Percentiles rank a stretch among this genome's conserved stretches.
These are phyloP conservation scores for Polietes domitor DNA, from an alignment of 2,888 invertebrate genomes.

Conservation along the genomic window DNA sequence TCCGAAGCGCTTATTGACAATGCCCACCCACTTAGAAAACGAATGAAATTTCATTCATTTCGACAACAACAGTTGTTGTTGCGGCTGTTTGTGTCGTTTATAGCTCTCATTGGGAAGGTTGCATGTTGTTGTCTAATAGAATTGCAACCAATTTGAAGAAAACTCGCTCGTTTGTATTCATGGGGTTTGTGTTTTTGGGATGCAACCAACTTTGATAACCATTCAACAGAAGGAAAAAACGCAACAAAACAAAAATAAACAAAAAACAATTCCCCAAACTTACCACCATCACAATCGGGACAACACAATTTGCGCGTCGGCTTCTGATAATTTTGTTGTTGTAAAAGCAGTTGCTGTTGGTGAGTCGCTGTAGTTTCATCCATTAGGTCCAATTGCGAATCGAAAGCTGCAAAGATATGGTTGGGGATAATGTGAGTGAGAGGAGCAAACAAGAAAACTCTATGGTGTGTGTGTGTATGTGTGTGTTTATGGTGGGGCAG, in stretches of 20 bases:
- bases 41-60: neutral
- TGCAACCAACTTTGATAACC: neutral
- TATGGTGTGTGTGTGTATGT: neutral
- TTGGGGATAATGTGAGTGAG: too few species aligned
- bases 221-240: neutral
- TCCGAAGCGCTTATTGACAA: neutral
- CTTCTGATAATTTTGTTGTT: neutral
- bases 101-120: neutral
- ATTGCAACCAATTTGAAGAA: neutral
- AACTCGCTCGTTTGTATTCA: neutral
- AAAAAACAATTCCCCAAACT: constrained; percentile 64
- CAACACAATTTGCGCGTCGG: constrained; percentile 75
- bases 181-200: neutral
- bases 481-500: neutral
- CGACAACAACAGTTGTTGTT: neutral
- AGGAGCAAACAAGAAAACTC: too few species aligned
- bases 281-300: constrained; percentile 77
- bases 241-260: neutral
- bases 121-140: neutral
- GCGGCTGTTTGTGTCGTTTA: neutral
- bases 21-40: neutral
- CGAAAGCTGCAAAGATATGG: constrained; percentile 68
- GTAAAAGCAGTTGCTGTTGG: constrained; percentile 19
- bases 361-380: constrained; percentile 48
- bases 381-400: constrained; percentile 65